These are phyloP conservation scores for Craseonycteris thonglongyai DNA, from an alignment of 2,113 vertebrate genomes.

Conservation along the genomic window DNA sequence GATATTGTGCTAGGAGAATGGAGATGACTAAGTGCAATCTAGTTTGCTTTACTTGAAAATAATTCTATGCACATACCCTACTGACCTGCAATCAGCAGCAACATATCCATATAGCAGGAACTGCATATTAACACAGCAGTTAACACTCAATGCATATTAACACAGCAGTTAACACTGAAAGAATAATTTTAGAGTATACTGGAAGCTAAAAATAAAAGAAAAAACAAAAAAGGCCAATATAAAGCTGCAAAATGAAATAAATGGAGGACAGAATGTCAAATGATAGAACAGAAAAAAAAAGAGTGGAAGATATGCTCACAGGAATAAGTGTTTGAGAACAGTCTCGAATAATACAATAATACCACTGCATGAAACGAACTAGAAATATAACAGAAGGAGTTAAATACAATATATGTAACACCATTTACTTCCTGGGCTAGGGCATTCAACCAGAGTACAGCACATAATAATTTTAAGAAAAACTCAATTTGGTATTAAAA, in stretches of 20 bases:
- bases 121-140: background rate
- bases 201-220: background rate
- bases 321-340: background rate
- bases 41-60: slow-evolving; percentile 27
- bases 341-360: background rate
- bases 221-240: background rate
- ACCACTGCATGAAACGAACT: background rate
- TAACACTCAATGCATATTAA: background rate
- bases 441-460: background rate
- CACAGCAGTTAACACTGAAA: background rate
- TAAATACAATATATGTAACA: background rate
- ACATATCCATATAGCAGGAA: background rate
- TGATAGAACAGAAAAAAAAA: background rate
- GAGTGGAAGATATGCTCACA: background rate
- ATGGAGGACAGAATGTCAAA: background rate
- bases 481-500: background rate
- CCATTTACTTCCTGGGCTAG: background rate
- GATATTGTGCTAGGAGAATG: background rate
- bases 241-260: background rate
- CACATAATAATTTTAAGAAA: background rate
- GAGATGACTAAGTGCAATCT: background rate
- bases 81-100: background rate
- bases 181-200: background rate
- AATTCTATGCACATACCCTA: background rate
- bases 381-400: background rate